Evolutionary conservation across 1,140 invertebrate species (phyloP).

Genomic region (Ceratosolen solmsi): DNA sequence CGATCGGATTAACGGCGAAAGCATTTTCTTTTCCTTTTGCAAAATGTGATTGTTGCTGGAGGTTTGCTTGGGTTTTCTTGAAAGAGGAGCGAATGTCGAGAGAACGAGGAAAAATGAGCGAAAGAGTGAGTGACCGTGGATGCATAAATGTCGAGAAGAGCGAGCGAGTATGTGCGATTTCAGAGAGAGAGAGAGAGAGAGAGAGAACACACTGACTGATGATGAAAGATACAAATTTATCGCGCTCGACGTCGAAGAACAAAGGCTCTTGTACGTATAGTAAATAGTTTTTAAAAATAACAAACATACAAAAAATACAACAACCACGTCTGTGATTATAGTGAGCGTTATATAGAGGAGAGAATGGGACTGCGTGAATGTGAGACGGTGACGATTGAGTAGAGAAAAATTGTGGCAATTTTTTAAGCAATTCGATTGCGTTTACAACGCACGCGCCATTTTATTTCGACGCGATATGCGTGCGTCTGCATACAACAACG

Average conservation of each 20-base stretch:
- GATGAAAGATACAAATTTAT: constrained; percentile 48
- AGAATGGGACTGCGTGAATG: constrained; percentile 51
- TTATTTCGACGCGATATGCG: neutral
- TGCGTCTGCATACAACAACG: neutral
- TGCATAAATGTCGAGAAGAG: neutral
- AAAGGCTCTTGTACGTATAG: constrained; percentile 63
- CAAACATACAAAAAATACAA: constrained; percentile 54
- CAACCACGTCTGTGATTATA: constrained; percentile 67
- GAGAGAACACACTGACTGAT: constrained; percentile 48
- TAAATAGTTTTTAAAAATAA: constrained; percentile 37
- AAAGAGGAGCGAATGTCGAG: neutral
- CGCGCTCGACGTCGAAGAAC: constrained; percentile 57
- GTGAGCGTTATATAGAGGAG: constrained; percentile 60
- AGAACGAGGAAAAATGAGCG: no score
- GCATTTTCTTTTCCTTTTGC: neutral
- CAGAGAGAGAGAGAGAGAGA: no score
- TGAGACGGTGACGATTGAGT: neutral
- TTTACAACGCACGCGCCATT: neutral
- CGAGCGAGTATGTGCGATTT: neutral
- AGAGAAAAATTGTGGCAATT: neutral
- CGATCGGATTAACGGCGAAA: neutral
- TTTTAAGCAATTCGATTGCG: neutral
- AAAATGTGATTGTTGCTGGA: neutral
- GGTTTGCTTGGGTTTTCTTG: no score
- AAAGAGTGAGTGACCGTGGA: neutral